Evolutionary conservation across 2,113 vertebrate genomes (phyloP), one percentile per base, ranked within the genome.

Genomic region (Xenus cinereus): DNA sequence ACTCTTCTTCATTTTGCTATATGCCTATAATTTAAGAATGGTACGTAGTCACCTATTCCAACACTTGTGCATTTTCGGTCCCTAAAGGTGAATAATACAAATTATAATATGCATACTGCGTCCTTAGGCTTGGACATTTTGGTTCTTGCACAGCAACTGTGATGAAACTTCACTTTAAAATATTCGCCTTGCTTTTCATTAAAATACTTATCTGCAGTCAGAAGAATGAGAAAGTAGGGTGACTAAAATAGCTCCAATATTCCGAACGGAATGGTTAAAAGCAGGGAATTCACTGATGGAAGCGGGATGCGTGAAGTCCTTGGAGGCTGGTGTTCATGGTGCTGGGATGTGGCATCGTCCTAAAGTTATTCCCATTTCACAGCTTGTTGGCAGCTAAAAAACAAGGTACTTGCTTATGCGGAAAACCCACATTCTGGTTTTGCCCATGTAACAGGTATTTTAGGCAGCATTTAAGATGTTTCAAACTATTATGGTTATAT

Each of bases 381-480:
- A n/a, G 57, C 57, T 94, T 93, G 48, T 87, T 94, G 53, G 57
- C 39, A 82, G 74, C 53, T 91, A 60, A 89, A 80, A 95, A 41
- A 46, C 67, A 1, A 72, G 28, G 39, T 51, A 74, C 48, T 66
- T 97, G 32, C 41, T 90, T 85, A 46, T 53, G 62, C 24, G 57
- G 50, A 69, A 85, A 60, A 95, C 18, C 10, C 83, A 21, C 28
- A 59, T 81, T 64, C 33, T 16, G 33, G 17, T 76, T 95, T 91
- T 75, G 53, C 45, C 45, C 62, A 27, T 73, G 33, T 79, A 89
- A 85, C 59, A 64, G 76, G 48, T 86, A 62, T 7, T 75, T 91
- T 6, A 72, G 51, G 53, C 56, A 91, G n/a, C 48, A 64, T 60
- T 92, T 80, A 56, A 41, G 51, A 51, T 21, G n/a, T 69, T 68